Evolutionary conservation across 1,140 invertebrate species (phyloP).

Genomic region (Eriocheir sinensis): DNA sequence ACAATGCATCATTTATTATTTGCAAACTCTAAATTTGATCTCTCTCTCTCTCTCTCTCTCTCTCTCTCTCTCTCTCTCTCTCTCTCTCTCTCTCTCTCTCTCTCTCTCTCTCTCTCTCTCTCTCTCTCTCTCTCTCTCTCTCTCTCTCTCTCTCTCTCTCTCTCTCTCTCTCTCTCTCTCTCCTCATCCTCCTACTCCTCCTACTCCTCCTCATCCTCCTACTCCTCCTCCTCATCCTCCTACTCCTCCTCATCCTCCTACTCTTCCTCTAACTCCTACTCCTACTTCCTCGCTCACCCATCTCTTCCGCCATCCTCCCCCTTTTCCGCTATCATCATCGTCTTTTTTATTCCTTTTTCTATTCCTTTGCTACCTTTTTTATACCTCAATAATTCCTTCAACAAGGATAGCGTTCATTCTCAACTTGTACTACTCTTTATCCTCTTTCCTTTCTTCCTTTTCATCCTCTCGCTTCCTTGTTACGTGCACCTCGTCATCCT

Average conservation of each 20-base stretch:
- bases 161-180: background rate
- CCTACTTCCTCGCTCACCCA: background rate
- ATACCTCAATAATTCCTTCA: no score
- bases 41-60: background rate
- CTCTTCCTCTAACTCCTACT: background rate
- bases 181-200: no score
- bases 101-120: background rate
- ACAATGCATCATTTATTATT: no score
- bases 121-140: background rate
- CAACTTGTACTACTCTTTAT: background rate
- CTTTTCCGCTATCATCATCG: background rate
- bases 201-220: no score
- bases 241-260: no score
- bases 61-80: constrained; percentile 24
- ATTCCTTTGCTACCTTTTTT: background rate
- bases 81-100: background rate
- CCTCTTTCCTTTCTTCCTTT: background rate
- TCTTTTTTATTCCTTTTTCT: background rate
- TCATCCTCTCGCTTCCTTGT: background rate
- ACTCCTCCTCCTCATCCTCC: no score
- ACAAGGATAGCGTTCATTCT: no score
- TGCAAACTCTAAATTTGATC: no score
- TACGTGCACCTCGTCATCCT: background rate
- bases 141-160: background rate
- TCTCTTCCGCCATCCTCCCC: background rate